Conservation (phyloP, 2,888 invertebrate species). For the Sycophila texana region DNA sequence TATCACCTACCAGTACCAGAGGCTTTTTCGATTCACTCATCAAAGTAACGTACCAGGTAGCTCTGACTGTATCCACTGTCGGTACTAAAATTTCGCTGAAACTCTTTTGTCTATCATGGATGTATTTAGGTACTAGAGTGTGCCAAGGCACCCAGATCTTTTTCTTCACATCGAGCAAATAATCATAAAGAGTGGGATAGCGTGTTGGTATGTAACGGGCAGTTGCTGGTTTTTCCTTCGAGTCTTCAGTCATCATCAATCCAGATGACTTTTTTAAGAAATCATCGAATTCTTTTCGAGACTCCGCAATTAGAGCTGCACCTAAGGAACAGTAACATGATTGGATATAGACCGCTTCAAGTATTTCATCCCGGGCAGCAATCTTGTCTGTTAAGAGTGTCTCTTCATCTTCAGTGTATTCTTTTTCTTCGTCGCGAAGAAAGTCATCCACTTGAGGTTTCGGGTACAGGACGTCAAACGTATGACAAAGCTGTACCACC, state of each 20-base stretch:
- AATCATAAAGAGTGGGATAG: conserved; percentile 87
- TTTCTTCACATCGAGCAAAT: conserved; percentile 83
- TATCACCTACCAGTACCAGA: conserved; percentile 91
- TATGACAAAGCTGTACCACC: conserved; percentile 88
- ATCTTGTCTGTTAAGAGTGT: conserved; percentile 78
- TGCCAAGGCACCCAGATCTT: conserved; percentile 91
- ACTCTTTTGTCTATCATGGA: conserved; percentile 82
- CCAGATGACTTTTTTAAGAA: conserved; percentile 86
- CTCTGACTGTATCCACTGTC: conserved; percentile 90
- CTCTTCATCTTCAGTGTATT: conserved; percentile 53
- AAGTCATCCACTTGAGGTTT: conserved; percentile 55
- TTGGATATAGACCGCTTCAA: conserved; percentile 77
- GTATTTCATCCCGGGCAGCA: conserved; percentile 60
- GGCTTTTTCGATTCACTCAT: conserved; percentile 88
- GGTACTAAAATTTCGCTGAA: conserved; percentile 93
- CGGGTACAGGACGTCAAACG: conserved; percentile 85
- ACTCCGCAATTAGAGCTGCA: conserved; percentile 84
- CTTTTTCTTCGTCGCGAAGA: background rate
- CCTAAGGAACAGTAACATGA: conserved; percentile 91
- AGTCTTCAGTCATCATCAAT: conserved; percentile 84
- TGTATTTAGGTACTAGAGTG: conserved; percentile 85
- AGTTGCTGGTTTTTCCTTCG: conserved; percentile 80
- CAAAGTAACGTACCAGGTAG: conserved; percentile 86
- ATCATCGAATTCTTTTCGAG: conserved; percentile 85
- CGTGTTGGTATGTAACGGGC: conserved; percentile 84